Evolutionary conservation across 2,113 vertebrate genomes (phyloP).

Genomic region (Bos javanicus): DNA sequence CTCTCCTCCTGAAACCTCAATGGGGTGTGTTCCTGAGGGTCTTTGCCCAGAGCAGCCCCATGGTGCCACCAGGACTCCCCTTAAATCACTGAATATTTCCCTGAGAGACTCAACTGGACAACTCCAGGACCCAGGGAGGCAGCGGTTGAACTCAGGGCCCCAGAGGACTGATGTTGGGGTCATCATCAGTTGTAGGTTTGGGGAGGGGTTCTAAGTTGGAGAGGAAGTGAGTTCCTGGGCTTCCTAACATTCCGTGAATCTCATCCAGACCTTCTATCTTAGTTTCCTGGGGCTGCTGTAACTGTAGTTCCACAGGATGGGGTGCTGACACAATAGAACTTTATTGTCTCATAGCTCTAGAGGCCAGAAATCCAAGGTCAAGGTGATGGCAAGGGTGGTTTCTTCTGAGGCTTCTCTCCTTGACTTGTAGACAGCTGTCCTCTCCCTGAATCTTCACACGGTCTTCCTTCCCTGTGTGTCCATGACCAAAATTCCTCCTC

Average conservation of each 20-base stretch:
- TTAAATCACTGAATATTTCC: background rate
- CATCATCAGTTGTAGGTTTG: background rate
- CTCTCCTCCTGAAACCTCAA: background rate
- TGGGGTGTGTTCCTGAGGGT: background rate
- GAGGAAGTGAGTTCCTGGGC: background rate
- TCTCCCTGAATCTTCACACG: background rate
- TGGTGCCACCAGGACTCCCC: background rate
- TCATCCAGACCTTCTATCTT: background rate
- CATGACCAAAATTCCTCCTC: background rate
- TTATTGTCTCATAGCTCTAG: background rate
- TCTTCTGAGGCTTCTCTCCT: background rate
- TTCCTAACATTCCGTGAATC: background rate
- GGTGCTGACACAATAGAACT: background rate
- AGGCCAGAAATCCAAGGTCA: background rate
- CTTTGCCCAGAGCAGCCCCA: background rate
- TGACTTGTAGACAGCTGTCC: background rate
- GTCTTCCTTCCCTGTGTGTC: background rate
- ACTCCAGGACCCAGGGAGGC: background rate
- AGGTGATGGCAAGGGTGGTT: background rate
- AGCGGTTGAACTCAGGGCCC: background rate
- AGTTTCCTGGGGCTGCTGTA: background rate
- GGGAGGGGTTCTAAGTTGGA: background rate
- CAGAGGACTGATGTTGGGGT: background rate
- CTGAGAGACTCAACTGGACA: background rate
- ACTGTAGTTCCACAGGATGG: background rate